Evolutionary conservation across 1,140 invertebrate genomes (phyloP).

Genomic region (Paralvinella palmiformis): DNA sequence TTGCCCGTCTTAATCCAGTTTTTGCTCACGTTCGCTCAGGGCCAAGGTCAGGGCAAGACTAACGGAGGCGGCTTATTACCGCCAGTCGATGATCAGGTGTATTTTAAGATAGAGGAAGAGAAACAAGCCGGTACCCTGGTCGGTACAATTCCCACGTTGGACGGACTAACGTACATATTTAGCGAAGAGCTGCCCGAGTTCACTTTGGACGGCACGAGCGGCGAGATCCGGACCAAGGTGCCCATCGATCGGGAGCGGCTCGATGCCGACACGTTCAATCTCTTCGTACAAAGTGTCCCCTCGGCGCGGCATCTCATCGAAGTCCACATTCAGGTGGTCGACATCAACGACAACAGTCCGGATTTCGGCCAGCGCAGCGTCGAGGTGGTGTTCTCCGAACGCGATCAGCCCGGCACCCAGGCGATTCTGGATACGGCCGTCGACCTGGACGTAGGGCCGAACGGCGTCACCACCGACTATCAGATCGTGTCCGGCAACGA

Average conservation of each 20-base stretch:
- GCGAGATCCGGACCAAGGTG: background rate
- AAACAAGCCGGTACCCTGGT: slow-evolving; percentile 5
- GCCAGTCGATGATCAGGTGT: slow-evolving; percentile 9
- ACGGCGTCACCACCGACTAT: slow-evolving; percentile 80
- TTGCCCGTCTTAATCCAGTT: background rate
- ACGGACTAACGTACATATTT: slow-evolving; percentile 12
- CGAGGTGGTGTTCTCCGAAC: slow-evolving; percentile 55
- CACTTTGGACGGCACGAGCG: background rate
- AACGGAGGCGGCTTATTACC: background rate
- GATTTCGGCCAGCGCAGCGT: background rate
- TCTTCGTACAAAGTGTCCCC: slow-evolving; percentile 13
- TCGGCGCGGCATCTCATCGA: slow-evolving; percentile 9
- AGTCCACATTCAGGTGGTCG: slow-evolving; percentile 2
- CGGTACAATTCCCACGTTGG: slow-evolving; percentile 8
- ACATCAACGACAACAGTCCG: slow-evolving; percentile 13
- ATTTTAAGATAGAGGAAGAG: slow-evolving; percentile 13
- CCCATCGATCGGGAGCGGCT: slow-evolving; percentile 9
- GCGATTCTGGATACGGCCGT: slow-evolving; percentile 74
- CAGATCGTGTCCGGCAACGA: slow-evolving; percentile 77
- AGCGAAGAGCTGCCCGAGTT: slow-evolving; percentile 11
- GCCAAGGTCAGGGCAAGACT: slow-evolving; percentile 6
- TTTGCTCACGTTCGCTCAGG: slow-evolving; percentile 7
- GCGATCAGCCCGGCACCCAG: slow-evolving; percentile 61
- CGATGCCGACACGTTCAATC: slow-evolving; percentile 6
- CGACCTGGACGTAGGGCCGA: slow-evolving; percentile 78